Evolutionary conservation across 2,797 vertebrate genomes (phyloP).

Genomic region (Margarornis squamiger): DNA sequence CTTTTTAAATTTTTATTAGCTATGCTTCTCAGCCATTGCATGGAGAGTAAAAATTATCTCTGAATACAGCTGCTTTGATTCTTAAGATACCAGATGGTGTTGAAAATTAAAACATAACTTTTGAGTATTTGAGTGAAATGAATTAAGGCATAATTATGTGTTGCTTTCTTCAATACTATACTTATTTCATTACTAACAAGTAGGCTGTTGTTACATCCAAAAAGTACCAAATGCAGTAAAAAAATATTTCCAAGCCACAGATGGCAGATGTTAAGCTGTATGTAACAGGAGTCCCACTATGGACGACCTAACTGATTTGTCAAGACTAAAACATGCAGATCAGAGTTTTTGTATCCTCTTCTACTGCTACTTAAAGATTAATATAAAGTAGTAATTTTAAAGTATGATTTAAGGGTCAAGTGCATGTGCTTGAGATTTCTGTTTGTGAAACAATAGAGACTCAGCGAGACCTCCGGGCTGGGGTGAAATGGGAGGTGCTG

Average conservation of each 20-base stretch:
- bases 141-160: background rate
- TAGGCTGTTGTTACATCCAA: background rate
- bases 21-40: background rate
- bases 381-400: background rate
- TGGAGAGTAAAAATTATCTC: background rate
- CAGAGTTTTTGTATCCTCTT: background rate
- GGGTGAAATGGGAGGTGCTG: background rate
- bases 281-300: accelerated
- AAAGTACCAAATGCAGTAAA: background rate
- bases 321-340: background rate
- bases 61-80: background rate
- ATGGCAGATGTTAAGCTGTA: background rate
- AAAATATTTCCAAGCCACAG: background rate
- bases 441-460: background rate
- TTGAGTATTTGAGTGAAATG: background rate
- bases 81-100: background rate
- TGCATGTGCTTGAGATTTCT: background rate
- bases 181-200: background rate
- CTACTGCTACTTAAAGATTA: background rate
- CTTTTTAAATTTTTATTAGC: background rate
- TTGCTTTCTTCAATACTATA: background rate
- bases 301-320: background rate
- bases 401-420: background rate
- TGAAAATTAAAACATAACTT: background rate
- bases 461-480: background rate